Conservation (phyloP, 2,797 vertebrate genomes). For the Notoglanidium macrostoma region DNA sequence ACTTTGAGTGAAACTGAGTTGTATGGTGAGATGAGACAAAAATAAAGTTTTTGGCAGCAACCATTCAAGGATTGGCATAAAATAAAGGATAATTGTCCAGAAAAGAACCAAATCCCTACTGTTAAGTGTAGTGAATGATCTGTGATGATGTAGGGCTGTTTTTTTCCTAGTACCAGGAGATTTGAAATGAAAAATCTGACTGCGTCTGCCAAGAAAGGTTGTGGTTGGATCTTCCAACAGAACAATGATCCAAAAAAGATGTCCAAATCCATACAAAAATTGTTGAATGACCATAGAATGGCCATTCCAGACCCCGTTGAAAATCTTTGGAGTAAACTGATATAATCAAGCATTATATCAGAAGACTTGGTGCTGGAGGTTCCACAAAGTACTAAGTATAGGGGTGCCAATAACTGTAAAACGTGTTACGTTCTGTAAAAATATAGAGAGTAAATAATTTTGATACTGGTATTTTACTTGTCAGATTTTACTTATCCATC, state of each 20-base stretch:
- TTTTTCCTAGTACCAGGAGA: neutral
- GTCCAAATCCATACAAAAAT: neutral
- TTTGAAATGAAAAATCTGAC: neutral
- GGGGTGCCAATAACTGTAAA: neutral
- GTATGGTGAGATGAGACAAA: neutral
- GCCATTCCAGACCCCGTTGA: too few relatives aligned
- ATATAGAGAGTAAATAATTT: neutral
- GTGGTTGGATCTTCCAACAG: neutral
- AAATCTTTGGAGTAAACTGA: neutral
- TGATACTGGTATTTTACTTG: neutral
- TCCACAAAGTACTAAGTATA: neutral
- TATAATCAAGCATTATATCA: neutral
- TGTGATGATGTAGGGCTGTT: neutral
- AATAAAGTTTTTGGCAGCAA: neutral
- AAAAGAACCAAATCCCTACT: neutral
- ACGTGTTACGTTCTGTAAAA: neutral
- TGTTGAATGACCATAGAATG: neutral
- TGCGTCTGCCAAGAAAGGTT: neutral
- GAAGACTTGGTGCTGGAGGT: too few relatives aligned
- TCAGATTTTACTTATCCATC: neutral
- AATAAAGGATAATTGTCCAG: neutral
- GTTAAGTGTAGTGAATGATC: neutral
- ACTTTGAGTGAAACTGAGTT: neutral
- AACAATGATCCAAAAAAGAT: neutral
- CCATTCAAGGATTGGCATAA: neutral